Evolutionary conservation across 2,797 vertebrate genomes (phyloP).

Genomic region (Myiothlypis coronata): DNA sequence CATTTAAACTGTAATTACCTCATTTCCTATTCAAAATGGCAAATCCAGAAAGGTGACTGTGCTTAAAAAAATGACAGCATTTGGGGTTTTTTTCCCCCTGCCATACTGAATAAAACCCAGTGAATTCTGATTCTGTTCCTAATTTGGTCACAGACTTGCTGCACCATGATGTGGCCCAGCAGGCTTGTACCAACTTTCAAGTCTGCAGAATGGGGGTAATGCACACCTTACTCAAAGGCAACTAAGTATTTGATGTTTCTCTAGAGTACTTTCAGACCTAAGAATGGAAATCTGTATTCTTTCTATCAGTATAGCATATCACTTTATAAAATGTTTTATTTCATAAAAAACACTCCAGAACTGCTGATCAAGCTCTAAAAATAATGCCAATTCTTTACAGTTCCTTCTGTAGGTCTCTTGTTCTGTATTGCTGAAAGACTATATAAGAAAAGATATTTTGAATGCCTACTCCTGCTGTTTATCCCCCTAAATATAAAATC

Average conservation of each 20-base stretch:
- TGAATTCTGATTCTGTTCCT: neutral
- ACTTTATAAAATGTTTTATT: neutral
- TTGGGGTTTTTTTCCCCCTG: neutral
- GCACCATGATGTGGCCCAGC: neutral
- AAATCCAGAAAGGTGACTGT: neutral
- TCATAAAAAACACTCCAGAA: neutral
- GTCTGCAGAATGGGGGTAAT: neutral
- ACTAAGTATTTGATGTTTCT: neutral
- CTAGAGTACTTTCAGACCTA: neutral
- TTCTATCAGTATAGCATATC: neutral
- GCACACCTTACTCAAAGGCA: neutral
- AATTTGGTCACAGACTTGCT: neutral
- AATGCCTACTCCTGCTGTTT: neutral
- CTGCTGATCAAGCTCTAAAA: neutral
- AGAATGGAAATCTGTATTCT: neutral
- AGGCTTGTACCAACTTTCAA: neutral
- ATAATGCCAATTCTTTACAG: neutral
- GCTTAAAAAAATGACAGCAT: neutral
- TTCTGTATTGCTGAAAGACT: neutral
- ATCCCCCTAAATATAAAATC: neutral
- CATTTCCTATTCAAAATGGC: neutral
- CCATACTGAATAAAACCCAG: neutral
- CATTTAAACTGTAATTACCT: neutral
- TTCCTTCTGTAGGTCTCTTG: neutral
- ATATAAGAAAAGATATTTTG: neutral